A percentile compares a stretch with the other conserved stretches of the same genome.
phyloP scores from a whole-genome alignment of 2,113 vertebrate genomes.

The Zosterops lateralis region DNA sequence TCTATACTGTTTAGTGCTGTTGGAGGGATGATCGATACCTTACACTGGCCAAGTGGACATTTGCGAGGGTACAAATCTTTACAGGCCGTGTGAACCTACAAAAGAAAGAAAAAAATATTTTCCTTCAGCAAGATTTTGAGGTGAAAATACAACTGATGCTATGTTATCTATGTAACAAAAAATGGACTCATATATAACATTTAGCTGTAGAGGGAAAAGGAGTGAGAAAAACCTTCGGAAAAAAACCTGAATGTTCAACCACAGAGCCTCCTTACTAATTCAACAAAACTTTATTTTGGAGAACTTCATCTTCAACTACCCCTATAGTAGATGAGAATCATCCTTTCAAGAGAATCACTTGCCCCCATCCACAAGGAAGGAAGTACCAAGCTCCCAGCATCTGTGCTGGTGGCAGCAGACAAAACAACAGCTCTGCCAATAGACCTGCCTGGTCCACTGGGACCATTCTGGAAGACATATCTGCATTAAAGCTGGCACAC shows the following conservation, averaged over 20 bases:
- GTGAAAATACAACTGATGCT: not conserved
- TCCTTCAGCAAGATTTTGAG: not conserved
- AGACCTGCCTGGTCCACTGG: not conserved
- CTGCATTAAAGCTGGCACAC: not conserved
- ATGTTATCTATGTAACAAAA: not conserved
- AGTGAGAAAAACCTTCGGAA: not conserved
- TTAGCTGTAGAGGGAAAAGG: not conserved
- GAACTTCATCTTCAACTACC: not conserved
- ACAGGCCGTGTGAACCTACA: slow-evolving; percentile 94
- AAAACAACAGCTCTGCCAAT: not conserved
- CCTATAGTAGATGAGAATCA: not conserved
- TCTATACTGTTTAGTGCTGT: slow-evolving; percentile 98
- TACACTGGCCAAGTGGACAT: slow-evolving; percentile 96
- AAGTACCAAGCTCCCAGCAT: not conserved
- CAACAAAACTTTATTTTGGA: not conserved
- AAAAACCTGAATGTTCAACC: not conserved
- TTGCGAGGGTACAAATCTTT: slow-evolving; percentile 92
- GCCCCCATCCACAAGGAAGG: not conserved
- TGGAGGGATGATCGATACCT: slow-evolving; percentile 97
- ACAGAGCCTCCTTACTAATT: not conserved
- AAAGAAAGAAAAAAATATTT: slow-evolving; percentile 37
- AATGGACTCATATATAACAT: not conserved
- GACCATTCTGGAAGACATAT: not conserved
- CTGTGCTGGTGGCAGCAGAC: not conserved
- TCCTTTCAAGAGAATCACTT: not conserved